These are phyloP conservation scores for Apoda limacodes DNA, from an alignment of 2,888 invertebrate genomes.

Conservation along the genomic window DNA sequence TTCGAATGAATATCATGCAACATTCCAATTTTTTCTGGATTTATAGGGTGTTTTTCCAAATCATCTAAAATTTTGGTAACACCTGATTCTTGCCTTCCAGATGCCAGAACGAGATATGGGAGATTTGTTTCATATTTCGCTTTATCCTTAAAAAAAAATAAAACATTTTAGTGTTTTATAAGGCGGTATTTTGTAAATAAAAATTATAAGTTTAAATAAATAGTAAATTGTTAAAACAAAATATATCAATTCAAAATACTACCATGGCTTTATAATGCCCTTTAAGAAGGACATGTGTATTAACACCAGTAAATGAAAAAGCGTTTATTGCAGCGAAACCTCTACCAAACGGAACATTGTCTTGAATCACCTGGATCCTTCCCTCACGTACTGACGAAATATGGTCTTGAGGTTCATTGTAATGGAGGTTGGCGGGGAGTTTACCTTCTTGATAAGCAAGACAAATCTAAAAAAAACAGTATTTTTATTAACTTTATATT, in stretches of 20 bases:
- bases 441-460: constrained; percentile 32
- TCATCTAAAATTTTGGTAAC: constrained; percentile 26
- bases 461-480: no score
- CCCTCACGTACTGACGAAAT: constrained; percentile 26
- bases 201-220: no score
- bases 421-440: constrained; percentile 35
- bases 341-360: constrained; percentile 27
- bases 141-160: constrained; percentile 8
- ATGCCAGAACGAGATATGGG: constrained; percentile 61
- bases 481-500: no score
- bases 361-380: constrained; percentile 27
- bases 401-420: constrained; percentile 25
- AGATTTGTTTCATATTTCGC: constrained; percentile 29
- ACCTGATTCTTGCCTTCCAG: constrained; percentile 60
- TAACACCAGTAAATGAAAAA: constrained; percentile 34
- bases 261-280: neutral
- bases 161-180: no score
- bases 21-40: constrained; percentile 43
- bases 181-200: no score
- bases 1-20: constrained; percentile 41
- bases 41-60: constrained; percentile 22
- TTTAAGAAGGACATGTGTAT: constrained; percentile 23
- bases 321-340: constrained; percentile 31
- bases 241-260: no score
- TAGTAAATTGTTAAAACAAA: no score